Evolutionary conservation across 2,888 invertebrate genomes (phyloP), one percentile per base, ranked within the genome.

Genomic region (Nowickia ferox): DNA sequence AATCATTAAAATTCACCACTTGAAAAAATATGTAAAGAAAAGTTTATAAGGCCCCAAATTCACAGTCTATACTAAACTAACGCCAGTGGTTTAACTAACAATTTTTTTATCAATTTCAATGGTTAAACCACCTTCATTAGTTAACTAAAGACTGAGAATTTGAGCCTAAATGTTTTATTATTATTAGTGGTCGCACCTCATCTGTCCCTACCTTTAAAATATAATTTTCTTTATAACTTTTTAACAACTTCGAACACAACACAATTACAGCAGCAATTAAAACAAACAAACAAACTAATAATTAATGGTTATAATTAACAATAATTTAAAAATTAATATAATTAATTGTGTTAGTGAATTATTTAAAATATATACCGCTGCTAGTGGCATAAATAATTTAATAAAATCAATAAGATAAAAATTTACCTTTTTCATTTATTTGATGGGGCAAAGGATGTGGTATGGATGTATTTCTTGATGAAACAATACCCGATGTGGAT

Each of bases 391-490:
- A 17, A 61, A 42, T 11, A 42, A 61, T 38, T 5, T 1, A 65
- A 10, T 46, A 9, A n/a, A 65, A 65, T 2, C 9, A 66, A 65
- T n/a, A 38, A 42, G 0, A n/a, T 10, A 22, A 57, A 8, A 59
- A 55, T 75, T 86, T 82, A 84, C 87, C 86, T 84, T 91, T 91
- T 42, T 91, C 90, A 87, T 89, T 88, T 80, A 92, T 89, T 87
- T 92, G 91, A 88, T 93, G 92, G 84, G 91, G 93, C 88, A 91
- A 90, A 90, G 92, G 94, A 92, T 93, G 94, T 88, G 93, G 91
- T 88, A 93, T 91, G 87, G 93, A 92, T 79, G 92, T 92, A 88
- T 93, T 93, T 78, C 93, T 88, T 44, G 93, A 89, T 81, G 92
- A 90, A 84, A 93, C 89, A 78, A 91, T 89, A 77, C 87, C 88